phyloP scores from a whole-genome alignment of 1,140 invertebrate genomes.

The Plodia interpunctella region DNA sequence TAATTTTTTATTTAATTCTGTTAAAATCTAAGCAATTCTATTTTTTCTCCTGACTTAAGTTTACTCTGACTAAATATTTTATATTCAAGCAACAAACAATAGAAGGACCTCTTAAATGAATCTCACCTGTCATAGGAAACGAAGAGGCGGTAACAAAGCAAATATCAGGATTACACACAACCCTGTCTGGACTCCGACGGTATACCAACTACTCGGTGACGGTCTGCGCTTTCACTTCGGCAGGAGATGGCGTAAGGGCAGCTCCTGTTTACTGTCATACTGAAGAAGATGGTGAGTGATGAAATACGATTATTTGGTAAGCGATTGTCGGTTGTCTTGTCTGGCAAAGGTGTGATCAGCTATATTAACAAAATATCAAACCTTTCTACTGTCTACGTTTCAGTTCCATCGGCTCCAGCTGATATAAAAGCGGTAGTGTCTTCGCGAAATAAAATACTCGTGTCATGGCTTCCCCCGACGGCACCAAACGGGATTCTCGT shows the following conservation, averaged over 20 bases:
- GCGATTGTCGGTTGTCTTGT: no score
- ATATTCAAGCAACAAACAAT: no score
- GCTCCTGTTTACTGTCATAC: slow-evolving; percentile 91
- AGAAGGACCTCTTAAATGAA: background rate
- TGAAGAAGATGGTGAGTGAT: slow-evolving; percentile 88
- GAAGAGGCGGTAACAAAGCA: slow-evolving; percentile 82
- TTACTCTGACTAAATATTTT: no score
- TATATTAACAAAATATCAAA: background rate
- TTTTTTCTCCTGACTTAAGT: no score
- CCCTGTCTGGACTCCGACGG: slow-evolving; percentile 83
- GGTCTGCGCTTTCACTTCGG: slow-evolving; percentile 90
- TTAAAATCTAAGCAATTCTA: no score
- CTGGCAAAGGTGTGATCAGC: background rate
- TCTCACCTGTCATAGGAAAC: slow-evolving; percentile 60
- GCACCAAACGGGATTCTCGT: slow-evolving; percentile 86
- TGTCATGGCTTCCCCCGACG: slow-evolving; percentile 90
- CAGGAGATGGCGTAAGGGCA: slow-evolving; percentile 92
- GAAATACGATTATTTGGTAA: background rate
- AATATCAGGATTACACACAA: slow-evolving; percentile 82
- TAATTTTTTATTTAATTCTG: background rate
- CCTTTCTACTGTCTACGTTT: slow-evolving; percentile 27
- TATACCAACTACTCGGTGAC: slow-evolving; percentile 97
- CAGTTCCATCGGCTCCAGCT: slow-evolving; percentile 90
- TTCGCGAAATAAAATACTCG: slow-evolving; percentile 88
- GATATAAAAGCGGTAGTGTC: slow-evolving; percentile 92